Percentiles rank a stretch among this genome's conserved stretches.
Evolutionary conservation across 2,888 invertebrate genomes (phyloP).

Genomic region (Ophion obscuratus): DNA sequence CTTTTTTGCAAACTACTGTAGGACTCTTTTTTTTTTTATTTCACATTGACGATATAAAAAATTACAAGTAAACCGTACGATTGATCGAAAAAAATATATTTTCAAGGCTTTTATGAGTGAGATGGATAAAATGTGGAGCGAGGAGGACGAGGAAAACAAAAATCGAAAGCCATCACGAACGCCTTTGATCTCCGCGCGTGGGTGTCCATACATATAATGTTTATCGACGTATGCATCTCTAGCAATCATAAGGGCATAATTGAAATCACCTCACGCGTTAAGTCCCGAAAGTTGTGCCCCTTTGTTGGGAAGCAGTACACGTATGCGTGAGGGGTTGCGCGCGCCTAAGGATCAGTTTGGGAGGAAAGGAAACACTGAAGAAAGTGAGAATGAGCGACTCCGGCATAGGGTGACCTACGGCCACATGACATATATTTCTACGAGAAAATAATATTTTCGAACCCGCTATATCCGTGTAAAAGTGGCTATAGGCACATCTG

Average conservation of each 20-base stretch:
- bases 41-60: background rate
- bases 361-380: constrained; percentile 43
- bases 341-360: constrained; percentile 42
- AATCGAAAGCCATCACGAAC: constrained; percentile 73
- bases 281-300: background rate
- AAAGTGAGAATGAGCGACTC: constrained; percentile 63
- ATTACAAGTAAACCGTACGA: background rate
- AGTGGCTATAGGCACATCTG: background rate
- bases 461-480: background rate
- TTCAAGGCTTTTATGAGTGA: background rate
- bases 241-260: constrained; percentile 27
- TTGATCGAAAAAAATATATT: background rate
- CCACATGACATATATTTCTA: background rate
- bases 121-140: background rate
- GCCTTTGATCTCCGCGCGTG: constrained; percentile 43
- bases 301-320: background rate
- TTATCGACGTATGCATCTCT: constrained; percentile 3
- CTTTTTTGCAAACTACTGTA: background rate
- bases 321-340: constrained; percentile 48
- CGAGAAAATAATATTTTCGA: background rate
- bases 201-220: constrained; percentile 40
- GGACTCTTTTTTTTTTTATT: background rate
- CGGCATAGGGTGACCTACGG: constrained; percentile 33
- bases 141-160: constrained; percentile 49
- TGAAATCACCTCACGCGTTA: background rate